A percentile compares a stretch with the other conserved stretches of the same genome.
Evolutionary conservation across 2,113 vertebrate genomes (phyloP).

Genomic region (Acanthisitta chloris): DNA sequence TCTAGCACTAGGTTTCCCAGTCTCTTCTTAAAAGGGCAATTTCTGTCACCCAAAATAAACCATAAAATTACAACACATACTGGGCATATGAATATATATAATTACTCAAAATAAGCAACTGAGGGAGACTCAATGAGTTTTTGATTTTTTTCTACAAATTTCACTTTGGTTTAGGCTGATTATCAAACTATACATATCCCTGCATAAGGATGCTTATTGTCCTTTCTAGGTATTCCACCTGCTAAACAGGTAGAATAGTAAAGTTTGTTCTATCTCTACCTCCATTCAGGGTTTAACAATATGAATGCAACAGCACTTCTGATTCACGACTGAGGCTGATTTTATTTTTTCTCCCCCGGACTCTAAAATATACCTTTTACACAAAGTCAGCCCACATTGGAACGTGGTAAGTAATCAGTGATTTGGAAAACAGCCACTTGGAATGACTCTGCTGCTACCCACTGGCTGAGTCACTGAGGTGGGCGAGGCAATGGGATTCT

Average conservation of each 20-base stretch:
- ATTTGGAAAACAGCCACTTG: slow-evolving; percentile 37
- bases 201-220: background rate
- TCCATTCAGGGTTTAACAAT: background rate
- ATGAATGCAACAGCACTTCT: background rate
- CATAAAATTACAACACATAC: background rate
- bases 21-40: background rate
- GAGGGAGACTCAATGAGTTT: background rate
- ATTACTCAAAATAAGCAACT: background rate
- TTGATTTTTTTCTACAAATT: background rate
- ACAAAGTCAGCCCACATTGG: background rate
- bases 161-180: background rate
- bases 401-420: background rate
- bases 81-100: background rate
- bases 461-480: slow-evolving; percentile 51
- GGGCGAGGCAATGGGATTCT: slow-evolving; percentile 20
- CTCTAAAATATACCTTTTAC: background rate
- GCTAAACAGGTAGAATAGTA: background rate
- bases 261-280: background rate
- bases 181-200: background rate
- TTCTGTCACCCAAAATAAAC: background rate
- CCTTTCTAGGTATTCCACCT: background rate
- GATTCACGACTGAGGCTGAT: background rate
- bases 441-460: slow-evolving; percentile 27
- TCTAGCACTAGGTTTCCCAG: background rate
- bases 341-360: background rate